Conservation (phyloP, 2,888 invertebrate genomes). For the Morpho deidamia region DNA sequence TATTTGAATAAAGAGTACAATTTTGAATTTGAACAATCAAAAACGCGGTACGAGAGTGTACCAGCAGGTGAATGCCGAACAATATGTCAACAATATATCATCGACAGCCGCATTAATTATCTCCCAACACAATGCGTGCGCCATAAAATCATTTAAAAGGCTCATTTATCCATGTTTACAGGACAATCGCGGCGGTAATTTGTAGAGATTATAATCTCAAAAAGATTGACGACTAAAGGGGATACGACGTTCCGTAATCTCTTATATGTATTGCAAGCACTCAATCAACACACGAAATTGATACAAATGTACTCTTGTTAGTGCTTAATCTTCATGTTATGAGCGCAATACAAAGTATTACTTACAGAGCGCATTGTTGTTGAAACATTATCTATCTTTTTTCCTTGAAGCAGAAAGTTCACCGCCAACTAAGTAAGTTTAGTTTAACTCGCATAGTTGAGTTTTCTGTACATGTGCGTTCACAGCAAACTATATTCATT, state of each 20-base stretch:
- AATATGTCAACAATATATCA: neutral
- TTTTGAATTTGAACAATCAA: no score
- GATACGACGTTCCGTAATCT: conserved; percentile 2
- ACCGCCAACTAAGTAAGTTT: no score
- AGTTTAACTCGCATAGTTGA: no score
- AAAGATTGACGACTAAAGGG: conserved; percentile 15
- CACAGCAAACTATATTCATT: no score
- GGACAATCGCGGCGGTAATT: conserved; percentile 16
- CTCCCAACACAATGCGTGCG: conserved; percentile 8
- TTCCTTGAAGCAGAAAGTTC: no score
- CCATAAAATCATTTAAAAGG: conserved; percentile 12
- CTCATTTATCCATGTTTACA: conserved; percentile 19
- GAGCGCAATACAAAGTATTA: no score
- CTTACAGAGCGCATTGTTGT: no score
- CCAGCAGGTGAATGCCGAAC: neutral
- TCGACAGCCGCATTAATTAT: conserved; percentile 5
- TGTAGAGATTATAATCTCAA: conserved; percentile 16
- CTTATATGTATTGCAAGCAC: neutral
- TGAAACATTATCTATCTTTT: no score
- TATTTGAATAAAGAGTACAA: no score
- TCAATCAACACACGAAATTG: conserved; percentile 5
- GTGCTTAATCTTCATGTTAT: no score
- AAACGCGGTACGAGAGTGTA: no score
- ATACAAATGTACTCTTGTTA: neutral
- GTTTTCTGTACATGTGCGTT: no score